Percentiles rank a stretch among this genome's conserved stretches.
Evolutionary conservation across 2,888 invertebrate species (phyloP).

Genomic region (Apamea monoglypha): DNA sequence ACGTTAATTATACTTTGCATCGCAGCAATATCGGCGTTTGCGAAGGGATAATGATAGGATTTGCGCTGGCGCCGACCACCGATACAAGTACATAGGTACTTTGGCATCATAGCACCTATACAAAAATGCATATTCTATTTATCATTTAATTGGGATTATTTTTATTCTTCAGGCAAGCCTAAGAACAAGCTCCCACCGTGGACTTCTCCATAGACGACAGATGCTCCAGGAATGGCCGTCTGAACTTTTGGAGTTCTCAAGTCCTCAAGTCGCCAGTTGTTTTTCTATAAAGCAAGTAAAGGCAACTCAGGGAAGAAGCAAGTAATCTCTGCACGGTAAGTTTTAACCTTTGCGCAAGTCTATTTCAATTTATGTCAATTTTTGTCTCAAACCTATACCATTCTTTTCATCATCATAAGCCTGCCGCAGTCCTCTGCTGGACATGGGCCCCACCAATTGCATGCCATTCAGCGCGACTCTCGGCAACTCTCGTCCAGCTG

Average conservation of each 20-base stretch:
- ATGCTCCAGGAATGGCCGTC: background rate
- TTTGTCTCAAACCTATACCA: background rate
- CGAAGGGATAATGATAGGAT: conserved; percentile 67
- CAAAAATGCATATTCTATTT: background rate
- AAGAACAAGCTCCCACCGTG: background rate
- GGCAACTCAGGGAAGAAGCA: background rate
- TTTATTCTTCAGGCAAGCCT: background rate
- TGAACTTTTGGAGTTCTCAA: too few species aligned
- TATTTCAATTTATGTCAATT: background rate
- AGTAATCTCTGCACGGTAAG: background rate
- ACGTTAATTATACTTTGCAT: conserved; percentile 53
- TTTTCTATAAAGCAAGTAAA: background rate
- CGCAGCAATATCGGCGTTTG: conserved; percentile 38
- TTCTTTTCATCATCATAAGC: background rate
- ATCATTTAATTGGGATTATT: background rate
- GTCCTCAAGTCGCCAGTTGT: background rate
- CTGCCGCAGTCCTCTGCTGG: background rate
- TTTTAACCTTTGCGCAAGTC: background rate
- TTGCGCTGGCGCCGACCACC: conserved; percentile 42
- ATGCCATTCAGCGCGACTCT: background rate
- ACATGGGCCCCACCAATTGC: background rate
- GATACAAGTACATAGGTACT: background rate
- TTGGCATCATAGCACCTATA: background rate
- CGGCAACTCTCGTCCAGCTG: background rate
- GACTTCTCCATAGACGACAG: background rate